These are phyloP conservation scores for Cheilosia variabilis DNA, from an alignment of 2,888 invertebrate genomes.

Conservation along the genomic window DNA sequence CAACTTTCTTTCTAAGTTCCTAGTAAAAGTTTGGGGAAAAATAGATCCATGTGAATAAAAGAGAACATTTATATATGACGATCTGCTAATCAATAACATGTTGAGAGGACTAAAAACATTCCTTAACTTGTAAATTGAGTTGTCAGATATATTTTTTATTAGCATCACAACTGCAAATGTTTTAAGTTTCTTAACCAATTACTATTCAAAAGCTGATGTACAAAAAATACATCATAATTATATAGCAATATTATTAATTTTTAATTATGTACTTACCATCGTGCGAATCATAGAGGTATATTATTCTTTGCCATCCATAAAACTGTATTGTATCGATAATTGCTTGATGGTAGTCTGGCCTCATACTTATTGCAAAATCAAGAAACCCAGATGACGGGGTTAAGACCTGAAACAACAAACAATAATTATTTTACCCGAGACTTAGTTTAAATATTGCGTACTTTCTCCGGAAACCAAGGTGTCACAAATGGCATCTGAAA, in stretches of 20 bases:
- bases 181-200: constrained; percentile 4
- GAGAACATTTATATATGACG: constrained; percentile 15
- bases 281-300: constrained; percentile 91
- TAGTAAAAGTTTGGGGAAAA: constrained; percentile 10
- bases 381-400: constrained; percentile 94
- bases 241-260: neutral
- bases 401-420: constrained; percentile 86
- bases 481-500: constrained; percentile 98
- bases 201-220: constrained; percentile 4
- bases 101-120: neutral
- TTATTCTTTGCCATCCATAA: constrained; percentile 92
- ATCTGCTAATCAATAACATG: constrained; percentile 2
- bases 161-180: neutral
- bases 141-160: neutral
- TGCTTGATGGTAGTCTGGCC: constrained; percentile 97
- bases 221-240: neutral
- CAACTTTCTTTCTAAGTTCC: constrained; percentile 26
- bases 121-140: constrained; percentile 36
- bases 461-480: constrained; percentile 97
- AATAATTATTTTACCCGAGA: neutral
- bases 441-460: constrained; percentile 81
- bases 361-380: constrained; percentile 96
- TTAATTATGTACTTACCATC: constrained; percentile 86
- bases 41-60: constrained; percentile 8
- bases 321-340: constrained; percentile 96